Conservation (phyloP, 2,113 vertebrate species). For the Epinephelus fuscoguttatus region DNA sequence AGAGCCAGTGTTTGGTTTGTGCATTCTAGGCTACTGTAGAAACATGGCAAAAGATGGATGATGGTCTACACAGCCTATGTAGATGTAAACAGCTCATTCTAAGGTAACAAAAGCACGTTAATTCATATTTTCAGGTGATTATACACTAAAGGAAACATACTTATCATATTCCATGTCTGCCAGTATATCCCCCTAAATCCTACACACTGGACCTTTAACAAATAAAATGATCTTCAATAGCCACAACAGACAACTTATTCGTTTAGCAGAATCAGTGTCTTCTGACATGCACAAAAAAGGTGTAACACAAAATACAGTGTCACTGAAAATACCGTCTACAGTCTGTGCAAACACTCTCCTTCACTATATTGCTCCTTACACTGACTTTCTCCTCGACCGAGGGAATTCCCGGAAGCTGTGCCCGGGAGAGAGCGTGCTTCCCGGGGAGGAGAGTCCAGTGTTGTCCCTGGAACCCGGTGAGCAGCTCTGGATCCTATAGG, state of each 20-base stretch:
- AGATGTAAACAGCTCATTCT: too few relatives aligned
- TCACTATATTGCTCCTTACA: conserved; percentile 76
- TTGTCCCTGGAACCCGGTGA: conserved; percentile 87
- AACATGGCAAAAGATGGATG: too few relatives aligned
- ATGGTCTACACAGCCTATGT: too few relatives aligned
- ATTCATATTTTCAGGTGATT: too few relatives aligned
- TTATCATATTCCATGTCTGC: too few relatives aligned
- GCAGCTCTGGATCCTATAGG: conserved; percentile 87
- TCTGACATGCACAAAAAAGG: conserved; percentile 54
- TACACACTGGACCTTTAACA: neutral
- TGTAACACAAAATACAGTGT: conserved; percentile 45
- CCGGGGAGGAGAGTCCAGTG: conserved; percentile 88
- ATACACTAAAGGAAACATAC: too few relatives aligned
- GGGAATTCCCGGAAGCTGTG: conserved; percentile 80
- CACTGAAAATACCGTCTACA: conserved; percentile 40
- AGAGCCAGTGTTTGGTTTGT: too few relatives aligned
- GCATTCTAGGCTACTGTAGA: too few relatives aligned
- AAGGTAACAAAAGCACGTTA: too few relatives aligned
- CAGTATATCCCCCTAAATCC: too few relatives aligned
- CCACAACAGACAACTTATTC: conserved; percentile 24
- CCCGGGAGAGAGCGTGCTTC: conserved; percentile 86
- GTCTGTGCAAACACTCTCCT: conserved; percentile 44
- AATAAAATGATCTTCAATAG: conserved; percentile 18
- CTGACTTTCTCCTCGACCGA: conserved; percentile 88
- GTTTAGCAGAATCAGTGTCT: conserved; percentile 24